These are phyloP conservation scores for Danaus melanippus DNA, from an alignment of 1,140 invertebrate genomes.

Conservation along the genomic window DNA sequence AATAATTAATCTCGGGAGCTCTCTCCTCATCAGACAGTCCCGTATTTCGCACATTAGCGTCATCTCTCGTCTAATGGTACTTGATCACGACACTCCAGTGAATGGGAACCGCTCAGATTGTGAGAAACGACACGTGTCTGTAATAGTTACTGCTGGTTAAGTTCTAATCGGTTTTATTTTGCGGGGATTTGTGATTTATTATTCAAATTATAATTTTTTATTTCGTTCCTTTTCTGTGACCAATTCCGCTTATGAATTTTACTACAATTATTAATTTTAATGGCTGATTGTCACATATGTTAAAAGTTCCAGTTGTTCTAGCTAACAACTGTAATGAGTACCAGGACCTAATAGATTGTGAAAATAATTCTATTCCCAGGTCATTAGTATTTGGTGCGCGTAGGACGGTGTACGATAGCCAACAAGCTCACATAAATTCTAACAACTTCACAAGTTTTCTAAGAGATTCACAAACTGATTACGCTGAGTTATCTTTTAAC, in stretches of 20 bases:
- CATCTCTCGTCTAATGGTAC: constrained; percentile 23
- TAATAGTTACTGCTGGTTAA: neutral
- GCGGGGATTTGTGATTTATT: too few relatives aligned
- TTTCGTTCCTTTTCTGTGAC: too few relatives aligned
- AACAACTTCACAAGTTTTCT: constrained; percentile 19
- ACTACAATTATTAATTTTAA: too few relatives aligned
- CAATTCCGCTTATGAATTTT: too few relatives aligned
- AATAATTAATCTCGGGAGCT: too few relatives aligned
- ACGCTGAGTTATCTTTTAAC: constrained; percentile 21
- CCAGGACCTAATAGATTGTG: too few relatives aligned
- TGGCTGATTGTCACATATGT: too few relatives aligned
- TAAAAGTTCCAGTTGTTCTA: too few relatives aligned
- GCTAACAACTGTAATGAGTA: too few relatives aligned
- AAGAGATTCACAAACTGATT: constrained; percentile 19
- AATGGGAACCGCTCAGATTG: constrained; percentile 20
- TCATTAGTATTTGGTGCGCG: constrained; percentile 17
- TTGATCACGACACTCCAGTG: constrained; percentile 18
- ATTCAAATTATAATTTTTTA: too few relatives aligned
- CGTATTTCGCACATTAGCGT: constrained; percentile 16
- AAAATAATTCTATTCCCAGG: constrained; percentile 7
- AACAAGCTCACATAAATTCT: constrained; percentile 25
- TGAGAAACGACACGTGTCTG: constrained; percentile 27
- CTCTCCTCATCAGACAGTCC: too few relatives aligned
- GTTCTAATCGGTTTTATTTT: too few relatives aligned
- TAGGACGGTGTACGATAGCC: constrained; percentile 4